Evolutionary conservation across 2,797 vertebrate genomes (phyloP).

Genomic region (Ptychobarbus kaznakovi): DNA sequence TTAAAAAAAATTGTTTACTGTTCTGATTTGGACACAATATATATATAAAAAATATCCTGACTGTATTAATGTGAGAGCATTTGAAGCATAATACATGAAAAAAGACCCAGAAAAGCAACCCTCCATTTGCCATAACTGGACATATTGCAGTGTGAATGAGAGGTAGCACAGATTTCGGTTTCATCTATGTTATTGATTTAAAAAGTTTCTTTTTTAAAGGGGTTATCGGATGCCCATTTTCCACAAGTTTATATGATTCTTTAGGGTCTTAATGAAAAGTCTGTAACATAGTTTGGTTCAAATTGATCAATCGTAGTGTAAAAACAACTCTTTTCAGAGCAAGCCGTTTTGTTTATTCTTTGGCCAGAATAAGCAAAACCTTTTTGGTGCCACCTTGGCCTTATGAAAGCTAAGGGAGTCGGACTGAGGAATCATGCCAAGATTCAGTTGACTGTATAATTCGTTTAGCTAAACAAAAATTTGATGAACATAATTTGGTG

Average conservation of each 20-base stretch:
- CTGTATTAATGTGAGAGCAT: neutral
- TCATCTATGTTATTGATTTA: neutral
- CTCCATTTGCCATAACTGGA: neutral
- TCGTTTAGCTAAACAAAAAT: neutral
- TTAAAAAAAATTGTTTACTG: too few species aligned
- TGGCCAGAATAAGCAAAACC: neutral
- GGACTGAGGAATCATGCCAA: neutral
- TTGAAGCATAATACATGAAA: neutral
- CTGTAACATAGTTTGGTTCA: too few species aligned
- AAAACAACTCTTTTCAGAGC: too few species aligned
- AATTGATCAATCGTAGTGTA: too few species aligned
- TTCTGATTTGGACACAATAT: neutral
- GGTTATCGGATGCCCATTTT: too few species aligned
- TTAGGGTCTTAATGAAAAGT: too few species aligned
- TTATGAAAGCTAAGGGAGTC: neutral
- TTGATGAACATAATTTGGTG: conserved; percentile 14
- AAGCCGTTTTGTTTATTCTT: too few species aligned
- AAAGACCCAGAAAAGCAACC: neutral
- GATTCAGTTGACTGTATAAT: neutral
- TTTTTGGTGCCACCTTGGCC: neutral
- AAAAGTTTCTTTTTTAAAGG: neutral
- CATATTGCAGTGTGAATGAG: neutral
- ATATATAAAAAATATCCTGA: neutral
- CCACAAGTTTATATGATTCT: too few species aligned
- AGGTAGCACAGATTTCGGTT: neutral